A percentile compares a stretch with the other conserved stretches of the same genome.
phyloP scores from a whole-genome alignment of 2,888 invertebrate species.

The Miltochrista miniata region DNA sequence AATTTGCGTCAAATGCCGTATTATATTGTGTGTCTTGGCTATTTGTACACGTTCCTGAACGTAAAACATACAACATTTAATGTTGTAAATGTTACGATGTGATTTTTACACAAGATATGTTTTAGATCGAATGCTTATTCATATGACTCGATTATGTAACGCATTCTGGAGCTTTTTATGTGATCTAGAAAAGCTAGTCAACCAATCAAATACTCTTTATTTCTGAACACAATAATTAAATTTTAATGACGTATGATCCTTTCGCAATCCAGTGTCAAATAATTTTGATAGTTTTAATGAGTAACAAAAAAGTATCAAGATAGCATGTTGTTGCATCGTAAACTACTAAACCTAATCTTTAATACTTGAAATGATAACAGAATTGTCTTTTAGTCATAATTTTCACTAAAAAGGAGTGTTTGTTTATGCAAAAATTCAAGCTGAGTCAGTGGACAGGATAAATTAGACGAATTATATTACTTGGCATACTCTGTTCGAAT shows the following conservation, averaged over 20 bases:
- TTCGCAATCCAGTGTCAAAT: no score
- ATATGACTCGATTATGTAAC: conserved; percentile 5
- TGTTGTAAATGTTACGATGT: conserved; percentile 11
- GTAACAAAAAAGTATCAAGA: background rate
- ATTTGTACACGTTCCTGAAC: conserved; percentile 6
- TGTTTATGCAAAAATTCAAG: no score
- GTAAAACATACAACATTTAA: conserved; percentile 9
- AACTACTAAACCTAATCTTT: background rate
- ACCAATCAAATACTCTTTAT: background rate
- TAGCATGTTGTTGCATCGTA: background rate
- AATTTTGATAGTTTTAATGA: no score
- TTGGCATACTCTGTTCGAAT: no score
- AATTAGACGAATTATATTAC: no score
- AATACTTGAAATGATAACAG: conserved; percentile 4
- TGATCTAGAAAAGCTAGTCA: background rate
- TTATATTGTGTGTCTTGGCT: conserved; percentile 2
- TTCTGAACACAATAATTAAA: background rate
- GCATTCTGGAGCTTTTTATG: background rate
- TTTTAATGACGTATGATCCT: no score
- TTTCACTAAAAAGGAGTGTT: background rate
- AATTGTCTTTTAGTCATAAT: conserved; percentile 3
- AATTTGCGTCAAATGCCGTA: conserved; percentile 2
- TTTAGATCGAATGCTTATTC: conserved; percentile 2
- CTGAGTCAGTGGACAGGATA: no score
- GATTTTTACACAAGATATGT: conserved; percentile 8